Evolutionary conservation across 2,113 vertebrate species (phyloP).

Genomic region (Cololabis saira): DNA sequence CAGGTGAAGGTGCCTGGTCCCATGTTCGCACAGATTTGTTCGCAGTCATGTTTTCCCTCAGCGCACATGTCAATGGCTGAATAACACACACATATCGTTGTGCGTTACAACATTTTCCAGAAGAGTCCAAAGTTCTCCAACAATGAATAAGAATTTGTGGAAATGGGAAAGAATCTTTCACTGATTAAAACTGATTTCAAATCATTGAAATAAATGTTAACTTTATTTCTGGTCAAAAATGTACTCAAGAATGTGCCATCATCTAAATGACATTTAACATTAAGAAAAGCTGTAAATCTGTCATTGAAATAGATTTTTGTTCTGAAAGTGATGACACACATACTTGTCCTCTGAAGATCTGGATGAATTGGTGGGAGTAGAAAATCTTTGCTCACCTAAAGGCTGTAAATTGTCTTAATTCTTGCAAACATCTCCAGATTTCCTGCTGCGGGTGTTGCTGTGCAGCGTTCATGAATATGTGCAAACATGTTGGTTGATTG

Average conservation of each 20-base stretch:
- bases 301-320: not conserved
- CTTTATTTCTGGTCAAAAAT: not conserved
- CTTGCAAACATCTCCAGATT: not conserved
- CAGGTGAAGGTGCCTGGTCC: constrained; percentile 82
- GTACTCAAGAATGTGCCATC: not conserved
- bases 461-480: not conserved
- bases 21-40: constrained; percentile 84
- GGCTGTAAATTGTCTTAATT: constrained; percentile 33
- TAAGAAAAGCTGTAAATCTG: not conserved
- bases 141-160: no score
- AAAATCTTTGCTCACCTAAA: not conserved
- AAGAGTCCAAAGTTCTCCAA: not conserved
- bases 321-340: constrained; percentile 12
- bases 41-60: constrained; percentile 85
- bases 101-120: no score
- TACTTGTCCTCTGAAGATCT: constrained; percentile 5
- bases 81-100: constrained; percentile 45
- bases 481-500: constrained; percentile 11
- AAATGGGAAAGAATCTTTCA: no score
- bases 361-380: not conserved
- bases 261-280: not conserved
- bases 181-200: no score
- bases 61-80: constrained; percentile 85
- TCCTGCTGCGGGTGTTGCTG: constrained; percentile 29
- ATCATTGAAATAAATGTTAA: no score